Evolutionary conservation across 2,113 vertebrate genomes (phyloP).

Genomic region (Mionectes macconnelli): DNA sequence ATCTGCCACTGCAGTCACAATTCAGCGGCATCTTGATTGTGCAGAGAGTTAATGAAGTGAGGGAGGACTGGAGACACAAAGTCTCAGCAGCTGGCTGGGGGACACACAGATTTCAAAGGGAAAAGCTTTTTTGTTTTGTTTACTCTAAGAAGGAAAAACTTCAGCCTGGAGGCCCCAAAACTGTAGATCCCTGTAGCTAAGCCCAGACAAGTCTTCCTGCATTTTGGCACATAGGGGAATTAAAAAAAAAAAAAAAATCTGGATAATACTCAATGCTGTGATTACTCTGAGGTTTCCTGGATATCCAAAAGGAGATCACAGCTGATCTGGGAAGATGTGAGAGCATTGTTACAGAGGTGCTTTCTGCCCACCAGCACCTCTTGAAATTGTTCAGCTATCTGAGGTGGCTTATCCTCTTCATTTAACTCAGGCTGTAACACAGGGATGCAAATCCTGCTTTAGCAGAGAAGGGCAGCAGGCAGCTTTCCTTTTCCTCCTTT

Average conservation of each 20-base stretch:
- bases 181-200: conserved; percentile 49
- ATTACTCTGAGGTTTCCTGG: conserved; percentile 6
- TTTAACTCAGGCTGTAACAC: neutral
- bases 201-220: conserved; percentile 18
- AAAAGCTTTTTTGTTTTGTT: conserved; percentile 51
- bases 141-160: conserved; percentile 29
- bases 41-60: conserved; percentile 54
- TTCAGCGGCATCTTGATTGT: conserved; percentile 14
- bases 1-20: conserved; percentile 11
- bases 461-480: neutral
- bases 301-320: neutral
- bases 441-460: neutral
- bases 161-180: conserved; percentile 44
- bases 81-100: conserved; percentile 56
- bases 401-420: neutral
- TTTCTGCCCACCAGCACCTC: neutral
- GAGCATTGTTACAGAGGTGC: neutral
- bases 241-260: neutral
- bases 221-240: conserved; percentile 22
- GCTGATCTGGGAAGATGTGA: neutral
- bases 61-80: conserved; percentile 54
- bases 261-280: neutral
- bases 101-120: conserved; percentile 47
- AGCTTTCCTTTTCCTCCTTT: neutral
- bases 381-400: neutral